Evolutionary conservation across 1,140 invertebrate species (phyloP), one percentile per base, ranked within the genome.

Genomic region (Acromyrmex echinatior): DNA sequence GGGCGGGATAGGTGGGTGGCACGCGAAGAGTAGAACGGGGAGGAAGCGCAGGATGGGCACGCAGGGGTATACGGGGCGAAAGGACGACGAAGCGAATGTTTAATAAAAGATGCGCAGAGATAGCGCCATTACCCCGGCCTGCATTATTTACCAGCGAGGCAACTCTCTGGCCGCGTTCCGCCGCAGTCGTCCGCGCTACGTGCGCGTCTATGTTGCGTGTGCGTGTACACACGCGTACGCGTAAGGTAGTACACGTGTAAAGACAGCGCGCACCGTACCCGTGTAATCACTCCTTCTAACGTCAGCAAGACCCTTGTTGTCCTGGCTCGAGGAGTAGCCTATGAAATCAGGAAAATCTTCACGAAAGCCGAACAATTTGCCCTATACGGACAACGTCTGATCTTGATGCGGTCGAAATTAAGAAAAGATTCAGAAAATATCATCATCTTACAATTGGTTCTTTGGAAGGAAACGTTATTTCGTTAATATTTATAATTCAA

Each of bases 31-130:
- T 62, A 70, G 79, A 14, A 51, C 62, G 12, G 31, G 25, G 51
- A 45, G 51, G 58, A 14, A 14, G 31, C n/a, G 45, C n/a, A 21
- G 58, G 60, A 21, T 28, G 68, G 70, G 78, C 25, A 58, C 68
- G 65, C 21, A 21, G 76, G 49, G 65, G 51, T 53, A 56, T 63
- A n/a, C 60, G 70, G 82, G 51, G 12, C 10, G 74, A 77, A 71
- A 79, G 77, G 88, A 66, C 78, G 86, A 87, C 82, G 88, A 90
- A 92, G 94, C 92, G 92, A 95, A 92, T 94, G 95, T 95, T 95
- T 95, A 95, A 95, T 95, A 95, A 95, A 95, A 95, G 95, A 95
- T 95, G 95, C 94, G 95, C 95, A 95, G 95, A 95, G 95, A 95
- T 95, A 95, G 95, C 95, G 95, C 95, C 95, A 95, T 95, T 95